Base-by-base conservation (phyloP, 2,888 invertebrate species). In the Timema cristinae region DNA sequence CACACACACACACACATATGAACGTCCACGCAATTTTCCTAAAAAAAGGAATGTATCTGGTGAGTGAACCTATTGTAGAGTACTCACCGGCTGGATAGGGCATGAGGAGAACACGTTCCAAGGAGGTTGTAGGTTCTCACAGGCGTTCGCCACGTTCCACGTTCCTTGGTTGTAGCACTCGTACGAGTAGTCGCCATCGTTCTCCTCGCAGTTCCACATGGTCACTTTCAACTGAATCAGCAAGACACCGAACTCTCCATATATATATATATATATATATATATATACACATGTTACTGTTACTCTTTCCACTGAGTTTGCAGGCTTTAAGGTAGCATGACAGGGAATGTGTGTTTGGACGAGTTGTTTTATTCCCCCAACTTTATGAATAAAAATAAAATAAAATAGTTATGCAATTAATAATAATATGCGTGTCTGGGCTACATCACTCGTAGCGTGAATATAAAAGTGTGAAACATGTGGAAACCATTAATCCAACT, bases 151-250 rank as follows among this genome's bases (percentile, higher is more conserved):
- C 9, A 32, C 32, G 16, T 59, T 32, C 59, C 59, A 59, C 7
- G 32, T 8, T 5, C 8, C 59, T 6, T 59, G 7, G 16, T n/a
- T 15, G n/a, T 16, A 15, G 13, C 59, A 59, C 59, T 59, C 59
- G 59, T 59, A 59, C 59, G 59, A 59, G 59, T 16, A 59, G 59
- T 59, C 59, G 0, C 0, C n/a, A 4, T 59, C 16, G 59, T 59
- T 59, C 59, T 59, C 59, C 59, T 16, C 59, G 59, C 59, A 59
- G 59, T 59, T 6, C 59, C 59, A 59, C 15, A 59, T 11, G 15
- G 8, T 59, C 59, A 59, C 59, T 32, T 59, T 59, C 59, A 59
- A n/a, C 59, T 59, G 9, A 32, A 32, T 32, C 6, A n/a, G n/a
- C 59, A 59, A n/a, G 9, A 59, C 59, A 32, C 32, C 32, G 4